Evolutionary conservation across 35 echinoderm and acorn worm genomes (phyloP).

Genomic region (Hemicentrotus pulcherrimus): DNA sequence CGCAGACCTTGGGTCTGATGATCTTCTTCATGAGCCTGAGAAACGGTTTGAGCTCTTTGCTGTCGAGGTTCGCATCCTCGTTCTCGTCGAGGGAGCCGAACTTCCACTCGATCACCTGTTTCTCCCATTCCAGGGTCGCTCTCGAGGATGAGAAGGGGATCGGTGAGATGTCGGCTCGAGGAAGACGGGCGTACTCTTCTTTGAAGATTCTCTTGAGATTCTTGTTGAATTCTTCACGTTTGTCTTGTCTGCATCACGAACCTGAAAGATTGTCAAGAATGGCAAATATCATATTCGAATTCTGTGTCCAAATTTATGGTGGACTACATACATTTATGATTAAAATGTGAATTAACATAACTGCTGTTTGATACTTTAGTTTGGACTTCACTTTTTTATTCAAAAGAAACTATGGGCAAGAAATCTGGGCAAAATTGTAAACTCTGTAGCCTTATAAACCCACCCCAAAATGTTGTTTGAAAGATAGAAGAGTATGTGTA

Average conservation of each 20-base stretch:
- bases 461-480: too few species aligned
- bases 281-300: neutral
- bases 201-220: conserved; percentile 75
- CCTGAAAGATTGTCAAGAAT: conserved; percentile 31
- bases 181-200: conserved; percentile 73
- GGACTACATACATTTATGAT: too few species aligned
- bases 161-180: conserved; percentile 27
- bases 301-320: neutral
- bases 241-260: conserved; percentile 65
- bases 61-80: conserved; percentile 59
- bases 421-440: too few species aligned
- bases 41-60: conserved; percentile 62
- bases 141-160: neutral
- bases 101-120: conserved; percentile 80
- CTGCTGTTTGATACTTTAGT: too few species aligned
- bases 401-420: too few species aligned
- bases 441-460: too few species aligned
- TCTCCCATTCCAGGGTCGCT: conserved; percentile 54
- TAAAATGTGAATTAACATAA: too few species aligned
- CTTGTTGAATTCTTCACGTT: conserved; percentile 66
- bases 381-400: too few species aligned
- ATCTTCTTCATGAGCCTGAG: conserved; percentile 77
- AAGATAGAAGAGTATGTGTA: too few species aligned
- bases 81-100: conserved; percentile 69
- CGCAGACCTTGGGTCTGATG: conserved; percentile 71